A percentile compares a stretch with the other conserved stretches of the same genome.
These are phyloP conservation scores for Trichacis sp. DNA, from an alignment of 2,888 invertebrate genomes.

Conservation along the genomic window DNA sequence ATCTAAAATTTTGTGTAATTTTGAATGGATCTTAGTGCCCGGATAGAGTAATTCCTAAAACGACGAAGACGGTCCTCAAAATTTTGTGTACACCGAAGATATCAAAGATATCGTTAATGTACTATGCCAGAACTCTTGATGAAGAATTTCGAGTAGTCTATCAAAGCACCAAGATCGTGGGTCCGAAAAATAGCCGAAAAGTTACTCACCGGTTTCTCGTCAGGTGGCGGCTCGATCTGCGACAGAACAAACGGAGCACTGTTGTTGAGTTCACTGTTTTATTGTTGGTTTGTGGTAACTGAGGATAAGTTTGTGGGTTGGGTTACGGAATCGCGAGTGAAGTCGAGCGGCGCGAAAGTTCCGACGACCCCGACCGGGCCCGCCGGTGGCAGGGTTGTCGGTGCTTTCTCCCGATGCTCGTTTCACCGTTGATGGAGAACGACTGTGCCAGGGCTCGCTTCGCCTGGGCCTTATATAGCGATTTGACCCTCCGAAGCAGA, in stretches of 20 bases:
- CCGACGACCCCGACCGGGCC: slow-evolving; percentile 47
- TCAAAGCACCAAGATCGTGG: slow-evolving; percentile 65
- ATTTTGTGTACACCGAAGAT: slow-evolving; percentile 34
- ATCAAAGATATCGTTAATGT: no score
- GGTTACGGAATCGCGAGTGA: not conserved
- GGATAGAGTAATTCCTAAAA: slow-evolving; percentile 65
- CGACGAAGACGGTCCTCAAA: slow-evolving; percentile 27
- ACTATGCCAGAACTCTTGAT: no score
- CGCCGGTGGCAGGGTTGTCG: slow-evolving; percentile 46
- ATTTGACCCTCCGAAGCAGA: slow-evolving; percentile 28
- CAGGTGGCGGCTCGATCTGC: slow-evolving; percentile 53
- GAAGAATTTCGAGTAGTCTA: slow-evolving; percentile 66
- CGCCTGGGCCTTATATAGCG: slow-evolving; percentile 54
- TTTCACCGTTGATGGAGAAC: slow-evolving; percentile 49
- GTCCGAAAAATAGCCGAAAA: slow-evolving; percentile 54
- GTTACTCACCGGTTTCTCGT: slow-evolving; percentile 63
- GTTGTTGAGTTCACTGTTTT: slow-evolving; percentile 45
- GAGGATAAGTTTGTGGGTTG: no score
- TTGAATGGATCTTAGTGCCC: slow-evolving; percentile 60
- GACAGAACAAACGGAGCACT: slow-evolving; percentile 56
- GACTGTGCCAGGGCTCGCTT: slow-evolving; percentile 49
- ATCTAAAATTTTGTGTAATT: slow-evolving; percentile 46
- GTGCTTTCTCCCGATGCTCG: slow-evolving; percentile 41
- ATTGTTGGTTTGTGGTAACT: no score
- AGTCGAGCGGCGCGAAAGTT: slow-evolving; percentile 15